Conservation (phyloP, 2,797 vertebrate genomes). For the Periparus ater region DNA sequence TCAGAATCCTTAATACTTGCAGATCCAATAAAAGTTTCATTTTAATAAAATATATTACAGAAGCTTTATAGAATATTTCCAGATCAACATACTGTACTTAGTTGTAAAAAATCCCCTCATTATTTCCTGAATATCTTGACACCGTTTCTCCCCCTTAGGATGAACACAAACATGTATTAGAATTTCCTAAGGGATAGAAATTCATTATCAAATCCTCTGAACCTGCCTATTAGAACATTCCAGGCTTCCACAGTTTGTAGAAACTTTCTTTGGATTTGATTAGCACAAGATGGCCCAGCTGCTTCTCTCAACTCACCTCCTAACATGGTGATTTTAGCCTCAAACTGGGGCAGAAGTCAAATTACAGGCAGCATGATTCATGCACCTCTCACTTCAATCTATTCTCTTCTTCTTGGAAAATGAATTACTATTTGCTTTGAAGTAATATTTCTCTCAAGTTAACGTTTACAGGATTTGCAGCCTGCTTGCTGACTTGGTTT, state of each 20-base stretch:
- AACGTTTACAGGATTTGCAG: slow-evolving; percentile 16
- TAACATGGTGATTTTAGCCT: neutral
- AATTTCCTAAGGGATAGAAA: neutral
- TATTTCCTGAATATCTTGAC: neutral
- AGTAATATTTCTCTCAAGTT: neutral
- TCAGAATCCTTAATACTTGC: neutral
- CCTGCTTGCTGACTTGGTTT: neutral
- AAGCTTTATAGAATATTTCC: neutral
- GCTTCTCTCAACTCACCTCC: neutral
- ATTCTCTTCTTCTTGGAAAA: neutral
- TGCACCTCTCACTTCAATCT: neutral
- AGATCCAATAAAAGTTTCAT: neutral
- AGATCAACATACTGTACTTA: neutral
- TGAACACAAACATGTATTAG: neutral
- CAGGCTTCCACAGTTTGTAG: neutral
- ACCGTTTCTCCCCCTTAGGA: neutral
- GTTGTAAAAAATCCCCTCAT: neutral
- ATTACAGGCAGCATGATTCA: slow-evolving; percentile 27
- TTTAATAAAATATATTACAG: neutral
- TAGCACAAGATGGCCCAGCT: neutral
- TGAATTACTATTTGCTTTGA: slow-evolving; percentile 6
- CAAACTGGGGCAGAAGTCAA: slow-evolving; percentile 23
- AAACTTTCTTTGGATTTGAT: neutral
- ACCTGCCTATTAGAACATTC: neutral
- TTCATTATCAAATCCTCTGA: neutral